Conservation (phyloP, 35 echinoderm and acorn worm species). For the Apostichopus parvimensis region DNA sequence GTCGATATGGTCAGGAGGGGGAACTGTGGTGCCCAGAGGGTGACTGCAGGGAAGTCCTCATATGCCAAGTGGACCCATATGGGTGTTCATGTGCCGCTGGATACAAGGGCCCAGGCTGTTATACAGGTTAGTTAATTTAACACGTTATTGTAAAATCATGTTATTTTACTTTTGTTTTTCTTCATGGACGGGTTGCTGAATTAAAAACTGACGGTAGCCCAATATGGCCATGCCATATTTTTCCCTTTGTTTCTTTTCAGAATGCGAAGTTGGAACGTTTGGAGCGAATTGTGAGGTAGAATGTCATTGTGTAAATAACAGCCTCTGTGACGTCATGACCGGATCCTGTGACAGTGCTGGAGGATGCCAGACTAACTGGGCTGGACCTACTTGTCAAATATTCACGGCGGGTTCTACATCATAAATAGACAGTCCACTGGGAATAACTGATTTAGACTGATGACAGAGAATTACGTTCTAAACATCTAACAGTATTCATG, state of each 20-base stretch:
- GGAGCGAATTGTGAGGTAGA: not conserved
- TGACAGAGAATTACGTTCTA: too few relatives aligned
- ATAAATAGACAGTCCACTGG: not conserved
- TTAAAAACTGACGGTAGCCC: too few relatives aligned
- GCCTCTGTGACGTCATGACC: not conserved
- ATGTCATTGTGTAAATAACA: not conserved
- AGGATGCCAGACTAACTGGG: too few relatives aligned
- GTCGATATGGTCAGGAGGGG: not conserved
- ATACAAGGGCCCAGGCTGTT: slow-evolving; percentile 1
- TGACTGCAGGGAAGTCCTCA: not conserved
- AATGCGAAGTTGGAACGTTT: not conserved
- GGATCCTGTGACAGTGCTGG: not conserved
- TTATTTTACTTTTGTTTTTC: not conserved
- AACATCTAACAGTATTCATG: too few relatives aligned
- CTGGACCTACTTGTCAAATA: slow-evolving; percentile 4
- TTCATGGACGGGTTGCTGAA: not conserved
- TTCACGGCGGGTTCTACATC: not conserved
- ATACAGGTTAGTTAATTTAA: not conserved
- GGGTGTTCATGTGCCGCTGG: slow-evolving; percentile 1
- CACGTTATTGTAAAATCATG: not conserved
- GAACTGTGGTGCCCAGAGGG: not conserved
- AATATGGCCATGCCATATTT: too few relatives aligned
- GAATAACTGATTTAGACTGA: too few relatives aligned
- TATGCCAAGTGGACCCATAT: slow-evolving; percentile 6
- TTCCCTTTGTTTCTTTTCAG: not conserved